Base-by-base conservation (phyloP, 1,140 invertebrate species). In the Macrotrachela quadricornifera region DNA sequence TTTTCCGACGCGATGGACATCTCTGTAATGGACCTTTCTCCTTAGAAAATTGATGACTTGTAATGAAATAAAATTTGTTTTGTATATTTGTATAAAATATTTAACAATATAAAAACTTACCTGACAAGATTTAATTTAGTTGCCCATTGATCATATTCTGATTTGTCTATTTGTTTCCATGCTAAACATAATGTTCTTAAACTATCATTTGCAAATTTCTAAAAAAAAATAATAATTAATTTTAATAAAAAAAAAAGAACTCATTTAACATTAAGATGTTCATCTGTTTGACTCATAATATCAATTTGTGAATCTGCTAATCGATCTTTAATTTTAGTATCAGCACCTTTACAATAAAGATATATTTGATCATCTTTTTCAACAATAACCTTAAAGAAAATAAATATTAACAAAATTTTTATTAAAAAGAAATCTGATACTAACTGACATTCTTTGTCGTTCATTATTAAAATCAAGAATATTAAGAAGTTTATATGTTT, bases 401-500 rank as follows among this genome's bases (percentile, higher is more conserved):
- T 4, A 30, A 30, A 30, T 30, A 30, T 2, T 4, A 30, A 30
- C 8, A 30, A 30, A 30, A 30, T 30, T 30, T 30, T 30, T 4
- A 30, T 4, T 30, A 30, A 30, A 30, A 8, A 30, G 2, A 30
- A 30, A n/a, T n/a, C n/a, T n/a, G n/a, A n/a, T n/a, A 30, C 21
- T 30, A 4, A 76, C 91, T 49, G 91, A 96, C 92, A 99, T 97
- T 69, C 92, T 75, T 75, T 97, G 97, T 56, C 92, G 75, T 58
- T 92, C 82, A 73, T 97, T 97, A 74, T 97, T 95, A 68, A 99
- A 99, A 74, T 99, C 92, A 55, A 99, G 76, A 68, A 97, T 96
- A 70, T 86, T 87, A 45, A 97, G 74, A 45, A 97, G 74, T 66
- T 97, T 88, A 69, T 94, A 87, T 10, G 83, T 78, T 75, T 92